A percentile compares a stretch with the other conserved stretches of the same genome.
These are phyloP conservation scores for Callimorpha dominula DNA, from an alignment of 2,888 invertebrate species.

Conservation along the genomic window DNA sequence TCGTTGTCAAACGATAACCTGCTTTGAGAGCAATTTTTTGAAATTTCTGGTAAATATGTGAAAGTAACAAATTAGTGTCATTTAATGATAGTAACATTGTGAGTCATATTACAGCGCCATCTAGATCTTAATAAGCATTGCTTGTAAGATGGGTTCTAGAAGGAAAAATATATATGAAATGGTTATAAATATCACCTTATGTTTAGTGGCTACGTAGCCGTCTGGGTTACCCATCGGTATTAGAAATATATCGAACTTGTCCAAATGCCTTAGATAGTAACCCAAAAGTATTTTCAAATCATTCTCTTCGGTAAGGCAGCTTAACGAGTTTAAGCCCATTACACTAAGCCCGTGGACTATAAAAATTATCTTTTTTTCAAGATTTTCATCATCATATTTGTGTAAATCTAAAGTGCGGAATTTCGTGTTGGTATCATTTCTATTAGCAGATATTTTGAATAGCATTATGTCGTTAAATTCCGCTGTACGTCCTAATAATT, in stretches of 20 bases:
- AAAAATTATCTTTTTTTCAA: constrained; percentile 74
- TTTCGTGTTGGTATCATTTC: constrained; percentile 23
- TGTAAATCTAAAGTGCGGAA: constrained; percentile 59
- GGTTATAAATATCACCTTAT: not conserved
- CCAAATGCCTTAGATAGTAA: constrained; percentile 68
- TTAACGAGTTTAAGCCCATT: constrained; percentile 58
- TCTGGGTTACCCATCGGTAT: constrained; percentile 78
- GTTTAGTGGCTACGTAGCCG: constrained; percentile 48
- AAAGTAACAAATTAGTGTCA: not conserved
- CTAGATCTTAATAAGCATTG: too few relatives aligned
- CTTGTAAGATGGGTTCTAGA: too few relatives aligned
- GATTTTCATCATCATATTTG: constrained; percentile 66
- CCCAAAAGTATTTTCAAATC: constrained; percentile 58
- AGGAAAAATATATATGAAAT: too few relatives aligned
- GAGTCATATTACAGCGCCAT: too few relatives aligned
- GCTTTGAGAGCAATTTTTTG: too few relatives aligned
- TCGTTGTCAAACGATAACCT: too few relatives aligned
- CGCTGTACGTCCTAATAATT: constrained; percentile 65
- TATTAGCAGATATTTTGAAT: constrained; percentile 55
- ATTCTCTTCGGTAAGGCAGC: constrained; percentile 39
- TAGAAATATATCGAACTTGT: constrained; percentile 76
- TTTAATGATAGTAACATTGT: too few relatives aligned
- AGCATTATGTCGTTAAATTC: constrained; percentile 74
- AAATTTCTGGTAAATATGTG: not conserved
- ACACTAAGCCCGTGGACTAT: constrained; percentile 75